These are phyloP conservation scores for Diabrotica undecimpunctata DNA, from an alignment of 1,140 invertebrate genomes.

Conservation along the genomic window DNA sequence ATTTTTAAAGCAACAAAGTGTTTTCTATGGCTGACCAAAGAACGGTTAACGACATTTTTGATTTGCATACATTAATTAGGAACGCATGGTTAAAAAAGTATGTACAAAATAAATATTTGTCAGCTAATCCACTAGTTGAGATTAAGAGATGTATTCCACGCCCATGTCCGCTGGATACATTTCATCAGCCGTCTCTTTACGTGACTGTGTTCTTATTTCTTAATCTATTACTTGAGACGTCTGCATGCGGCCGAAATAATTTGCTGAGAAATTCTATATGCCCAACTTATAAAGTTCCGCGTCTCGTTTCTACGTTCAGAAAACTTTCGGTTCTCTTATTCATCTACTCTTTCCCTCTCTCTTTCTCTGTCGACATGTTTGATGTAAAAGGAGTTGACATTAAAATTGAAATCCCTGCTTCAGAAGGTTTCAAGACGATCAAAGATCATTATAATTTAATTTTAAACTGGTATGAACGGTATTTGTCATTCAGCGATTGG, in stretches of 20 bases:
- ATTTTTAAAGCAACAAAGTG: too few relatives aligned
- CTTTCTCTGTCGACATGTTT: conserved; percentile 35
- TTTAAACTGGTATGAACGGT: conserved; percentile 36
- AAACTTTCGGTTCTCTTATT: conserved; percentile 33
- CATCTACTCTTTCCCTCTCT: not conserved
- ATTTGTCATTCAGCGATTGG: conserved; percentile 21
- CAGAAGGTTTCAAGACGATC: conserved; percentile 45
- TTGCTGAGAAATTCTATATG: conserved; percentile 46
- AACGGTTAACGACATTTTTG: too few relatives aligned
- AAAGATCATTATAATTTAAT: conserved; percentile 47
- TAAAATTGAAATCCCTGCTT: conserved; percentile 45
- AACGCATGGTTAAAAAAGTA: too few relatives aligned
- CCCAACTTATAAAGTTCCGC: conserved; percentile 45
- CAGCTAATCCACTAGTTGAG: too few relatives aligned
- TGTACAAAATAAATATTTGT: too few relatives aligned
- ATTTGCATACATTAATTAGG: too few relatives aligned
- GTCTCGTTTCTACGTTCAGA: conserved; percentile 18
- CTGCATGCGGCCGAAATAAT: conserved; percentile 43
- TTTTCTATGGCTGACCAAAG: too few relatives aligned
- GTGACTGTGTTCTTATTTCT: conserved; percentile 43
- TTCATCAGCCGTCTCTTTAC: conserved; percentile 31
- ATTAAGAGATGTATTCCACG: not conserved
- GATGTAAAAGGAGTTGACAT: conserved; percentile 48
- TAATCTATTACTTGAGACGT: conserved; percentile 42
- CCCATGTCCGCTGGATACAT: conserved; percentile 19